Conservation (phyloP, 1,140 invertebrate genomes). For the Drosophila aff. region DNA sequence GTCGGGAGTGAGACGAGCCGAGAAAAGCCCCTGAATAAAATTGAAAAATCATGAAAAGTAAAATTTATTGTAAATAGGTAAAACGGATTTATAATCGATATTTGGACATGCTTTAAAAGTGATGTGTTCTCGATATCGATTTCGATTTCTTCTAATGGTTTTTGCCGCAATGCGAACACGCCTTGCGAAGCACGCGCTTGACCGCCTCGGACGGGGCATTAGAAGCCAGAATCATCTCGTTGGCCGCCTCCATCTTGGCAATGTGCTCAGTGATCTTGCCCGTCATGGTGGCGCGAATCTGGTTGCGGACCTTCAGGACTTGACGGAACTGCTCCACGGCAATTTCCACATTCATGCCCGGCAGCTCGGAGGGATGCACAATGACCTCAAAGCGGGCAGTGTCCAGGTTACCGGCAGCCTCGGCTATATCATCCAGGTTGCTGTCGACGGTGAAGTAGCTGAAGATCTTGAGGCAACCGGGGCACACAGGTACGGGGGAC, state of each 20-base stretch:
- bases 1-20: constrained; percentile 11
- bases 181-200: neutral
- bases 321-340: constrained; percentile 24
- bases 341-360: neutral
- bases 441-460: constrained; percentile 16
- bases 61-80: neutral
- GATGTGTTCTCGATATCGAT: neutral
- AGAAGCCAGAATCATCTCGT: accelerated
- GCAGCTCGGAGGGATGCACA: neutral
- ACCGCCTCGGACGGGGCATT: too few species aligned
- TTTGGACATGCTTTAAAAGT: neutral
- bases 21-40: constrained; percentile 38
- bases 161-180: constrained; percentile 11
- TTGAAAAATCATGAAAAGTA: constrained; percentile 18
- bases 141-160: neutral
- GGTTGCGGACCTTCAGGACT: constrained; percentile 8
- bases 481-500: too few species aligned
- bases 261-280: neutral
- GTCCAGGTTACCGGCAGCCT: neutral
- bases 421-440: constrained; percentile 13
- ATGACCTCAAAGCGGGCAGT: neutral
- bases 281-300: constrained; percentile 24
- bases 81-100: neutral
- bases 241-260: neutral
- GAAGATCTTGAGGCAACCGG: too few species aligned